Evolutionary conservation across 1,140 invertebrate species (phyloP).

Genomic region (Hycleus cichorii): DNA sequence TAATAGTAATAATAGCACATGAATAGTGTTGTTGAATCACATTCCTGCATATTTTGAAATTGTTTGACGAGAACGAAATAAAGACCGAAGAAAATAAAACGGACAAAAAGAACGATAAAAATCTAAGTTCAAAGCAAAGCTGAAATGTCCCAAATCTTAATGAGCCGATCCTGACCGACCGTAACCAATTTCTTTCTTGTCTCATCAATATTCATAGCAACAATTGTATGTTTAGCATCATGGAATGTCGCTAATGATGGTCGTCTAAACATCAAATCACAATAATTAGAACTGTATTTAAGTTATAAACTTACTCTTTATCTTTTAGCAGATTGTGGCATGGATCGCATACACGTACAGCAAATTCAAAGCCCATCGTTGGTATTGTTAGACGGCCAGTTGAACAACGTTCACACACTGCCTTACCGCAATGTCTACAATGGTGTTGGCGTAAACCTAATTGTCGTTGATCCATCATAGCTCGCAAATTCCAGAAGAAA

Average conservation of each 20-base stretch:
- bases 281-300: not conserved
- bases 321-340: constrained; percentile 79
- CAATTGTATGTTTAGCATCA: constrained; percentile 88
- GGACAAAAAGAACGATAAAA: not conserved
- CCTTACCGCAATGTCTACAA: constrained; percentile 85
- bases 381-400: constrained; percentile 81
- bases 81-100: too few relatives aligned
- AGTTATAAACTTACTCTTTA: constrained; percentile 62
- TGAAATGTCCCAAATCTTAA: constrained; percentile 81
- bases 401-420: constrained; percentile 90
- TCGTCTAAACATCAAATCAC: constrained; percentile 54
- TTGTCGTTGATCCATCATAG: constrained; percentile 96
- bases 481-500: constrained; percentile 97
- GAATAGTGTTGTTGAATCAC: constrained; percentile 16
- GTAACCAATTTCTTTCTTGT: constrained; percentile 77
- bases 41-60: constrained; percentile 31
- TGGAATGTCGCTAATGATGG: constrained; percentile 89
- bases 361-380: constrained; percentile 95
- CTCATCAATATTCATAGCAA: constrained; percentile 84
- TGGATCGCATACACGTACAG: constrained; percentile 89
- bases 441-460: constrained; percentile 87
- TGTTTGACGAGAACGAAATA: too few relatives aligned
- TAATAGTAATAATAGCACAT: constrained; percentile 19
- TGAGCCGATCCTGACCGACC: constrained; percentile 87
- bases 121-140: constrained; percentile 42